Base-by-base conservation (phyloP, 2,888 invertebrate species). In the Graphium colonna region DNA sequence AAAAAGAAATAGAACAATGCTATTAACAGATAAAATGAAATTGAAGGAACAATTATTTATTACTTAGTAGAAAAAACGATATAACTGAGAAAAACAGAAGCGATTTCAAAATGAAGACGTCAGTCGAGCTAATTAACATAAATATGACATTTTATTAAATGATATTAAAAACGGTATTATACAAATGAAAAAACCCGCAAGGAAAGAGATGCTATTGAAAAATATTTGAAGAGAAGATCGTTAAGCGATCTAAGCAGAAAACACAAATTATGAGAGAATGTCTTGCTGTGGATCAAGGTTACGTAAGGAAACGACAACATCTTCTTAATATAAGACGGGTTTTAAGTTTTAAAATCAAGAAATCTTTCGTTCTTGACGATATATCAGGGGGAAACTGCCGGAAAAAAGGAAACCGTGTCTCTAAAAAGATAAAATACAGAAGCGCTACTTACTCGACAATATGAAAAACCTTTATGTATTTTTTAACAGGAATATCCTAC, bases 91-190 rank as follows among this genome's bases (percentile, higher is more conserved):
- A 52, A 56, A 52, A 56, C 41, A 28, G 8, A 53, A 53, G 18
- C 40, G 12, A 38, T 50, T 26, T 52, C 28, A 50, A 53, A 53
- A 26, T 53, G 50, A 53, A 42, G 43, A 47, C 39, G 52, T 31
- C 12, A 54, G 39, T 55, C 10, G 18, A 53, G 38, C 15, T 38
- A 46, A 46, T 50, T 40, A 48, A 52, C 21, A 47, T 12, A 55
- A 55, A 55, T 55, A 55, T 43, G 40, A 46, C n/a, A 39, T 55
- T 16, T 50, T 55, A 43, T 48, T 51, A 48, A 56, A 56, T 52
- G 43, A 51, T 52, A 51, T 56, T 47, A 52, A 52, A 49, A 52
- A 50, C 21, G 51, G 28, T 42, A 13, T 51, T 48, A 15, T n/a
- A n/a, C n/a, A 21, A 21, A 21, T 21, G 21, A 3, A 5, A 21